These are phyloP conservation scores for Slavum lentiscoides DNA, from an alignment of 2,888 invertebrate genomes.

Conservation along the genomic window DNA sequence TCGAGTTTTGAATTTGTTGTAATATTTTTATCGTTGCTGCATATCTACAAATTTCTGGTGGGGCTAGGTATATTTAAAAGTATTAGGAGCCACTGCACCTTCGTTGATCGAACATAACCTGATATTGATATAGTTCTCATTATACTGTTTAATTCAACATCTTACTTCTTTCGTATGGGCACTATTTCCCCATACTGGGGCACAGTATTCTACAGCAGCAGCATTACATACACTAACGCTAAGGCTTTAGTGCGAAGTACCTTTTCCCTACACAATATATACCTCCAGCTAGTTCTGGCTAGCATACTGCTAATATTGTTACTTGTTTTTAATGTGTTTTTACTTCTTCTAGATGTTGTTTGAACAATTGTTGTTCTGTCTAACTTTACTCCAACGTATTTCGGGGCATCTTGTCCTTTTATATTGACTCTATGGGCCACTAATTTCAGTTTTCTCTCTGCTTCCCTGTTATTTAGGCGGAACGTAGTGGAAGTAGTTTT, in stretches of 20 bases:
- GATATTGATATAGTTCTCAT: constrained; percentile 46
- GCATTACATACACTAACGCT: constrained; percentile 37
- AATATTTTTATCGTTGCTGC: neutral
- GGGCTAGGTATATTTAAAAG: too few relatives aligned
- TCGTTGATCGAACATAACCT: neutral
- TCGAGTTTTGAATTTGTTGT: too few relatives aligned
- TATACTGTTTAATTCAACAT: constrained; percentile 43
- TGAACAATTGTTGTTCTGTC: constrained; percentile 55
- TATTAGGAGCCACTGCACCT: too few relatives aligned
- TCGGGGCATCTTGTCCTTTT: constrained; percentile 7
- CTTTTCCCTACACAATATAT: constrained; percentile 26
- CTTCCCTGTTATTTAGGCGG: constrained; percentile 50
- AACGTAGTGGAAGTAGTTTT: neutral
- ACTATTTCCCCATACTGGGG: constrained; percentile 37
- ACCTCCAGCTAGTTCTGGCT: constrained; percentile 48
- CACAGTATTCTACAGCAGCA: constrained; percentile 50
- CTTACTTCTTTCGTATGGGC: constrained; percentile 46
- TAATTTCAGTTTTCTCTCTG: constrained; percentile 51
- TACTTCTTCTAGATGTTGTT: constrained; percentile 51
- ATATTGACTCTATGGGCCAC: constrained; percentile 11
- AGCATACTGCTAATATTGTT: constrained; percentile 54
- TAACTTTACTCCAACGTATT: constrained; percentile 54
- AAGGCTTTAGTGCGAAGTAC: neutral
- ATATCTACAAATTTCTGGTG: too few relatives aligned
- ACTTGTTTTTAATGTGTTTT: constrained; percentile 51